phyloP scores from a whole-genome alignment of 2,888 invertebrate species.

The Trissonchulus sp. region DNA sequence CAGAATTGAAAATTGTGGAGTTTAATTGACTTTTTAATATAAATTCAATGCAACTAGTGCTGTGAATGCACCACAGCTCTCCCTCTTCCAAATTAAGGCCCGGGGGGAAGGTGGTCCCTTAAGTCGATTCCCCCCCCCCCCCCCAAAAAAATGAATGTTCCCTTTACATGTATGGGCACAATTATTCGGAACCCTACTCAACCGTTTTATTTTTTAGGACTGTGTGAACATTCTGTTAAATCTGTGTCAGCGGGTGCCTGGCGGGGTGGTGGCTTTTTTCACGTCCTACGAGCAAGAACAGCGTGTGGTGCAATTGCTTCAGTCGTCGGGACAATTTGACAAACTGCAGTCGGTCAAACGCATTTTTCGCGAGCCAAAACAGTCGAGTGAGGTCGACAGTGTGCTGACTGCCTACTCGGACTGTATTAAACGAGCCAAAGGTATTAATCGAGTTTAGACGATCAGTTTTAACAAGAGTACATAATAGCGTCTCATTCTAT shows the following conservation, averaged over 20 bases:
- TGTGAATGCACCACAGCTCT: too few relatives aligned
- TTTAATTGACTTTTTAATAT: too few relatives aligned
- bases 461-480: too few relatives aligned
- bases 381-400: conserved; percentile 62
- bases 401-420: conserved; percentile 65
- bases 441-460: background rate
- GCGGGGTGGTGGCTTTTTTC: conserved; percentile 86
- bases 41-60: too few relatives aligned
- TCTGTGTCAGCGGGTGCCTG: conserved; percentile 71
- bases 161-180: too few relatives aligned
- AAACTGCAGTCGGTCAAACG: conserved; percentile 35
- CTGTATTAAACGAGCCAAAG: conserved; percentile 7
- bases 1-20: too few relatives aligned
- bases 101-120: too few relatives aligned
- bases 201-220: background rate
- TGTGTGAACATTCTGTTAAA: conserved; percentile 55
- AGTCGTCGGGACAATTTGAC: conserved; percentile 2
- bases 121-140: too few relatives aligned
- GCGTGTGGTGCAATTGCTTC: conserved; percentile 30
- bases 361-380: conserved; percentile 55
- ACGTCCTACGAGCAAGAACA: conserved; percentile 78
- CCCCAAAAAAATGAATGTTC: too few relatives aligned
- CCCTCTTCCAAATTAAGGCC: too few relatives aligned
- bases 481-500: too few relatives aligned
- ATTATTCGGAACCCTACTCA: too few relatives aligned